Evolutionary conservation across 2,888 invertebrate species (phyloP).

Genomic region (Physocephala rufipes): DNA sequence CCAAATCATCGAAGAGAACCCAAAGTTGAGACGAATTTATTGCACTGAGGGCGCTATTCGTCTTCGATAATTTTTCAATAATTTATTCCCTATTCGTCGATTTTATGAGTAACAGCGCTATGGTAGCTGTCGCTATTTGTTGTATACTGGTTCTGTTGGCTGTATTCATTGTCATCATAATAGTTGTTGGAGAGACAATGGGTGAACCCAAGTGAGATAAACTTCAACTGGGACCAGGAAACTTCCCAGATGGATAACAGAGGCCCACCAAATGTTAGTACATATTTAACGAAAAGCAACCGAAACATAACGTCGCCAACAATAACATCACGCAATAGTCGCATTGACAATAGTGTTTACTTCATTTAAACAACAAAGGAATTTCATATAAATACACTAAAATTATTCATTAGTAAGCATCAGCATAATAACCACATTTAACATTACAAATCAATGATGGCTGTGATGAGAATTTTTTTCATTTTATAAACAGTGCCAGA

Average conservation of each 20-base stretch:
- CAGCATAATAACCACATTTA: no score
- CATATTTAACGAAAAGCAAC: slow-evolving; percentile 16
- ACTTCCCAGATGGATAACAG: slow-evolving; percentile 67
- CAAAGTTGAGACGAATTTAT: no score
- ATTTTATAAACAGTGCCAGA: no score
- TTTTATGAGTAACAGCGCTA: slow-evolving; percentile 67
- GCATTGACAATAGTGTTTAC: slow-evolving; percentile 29
- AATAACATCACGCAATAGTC: slow-evolving; percentile 22
- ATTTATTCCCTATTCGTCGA: slow-evolving; percentile 39
- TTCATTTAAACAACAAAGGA: not conserved
- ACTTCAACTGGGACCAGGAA: slow-evolving; percentile 67
- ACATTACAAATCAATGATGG: no score
- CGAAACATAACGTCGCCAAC: slow-evolving; percentile 25
- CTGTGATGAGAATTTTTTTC: no score
- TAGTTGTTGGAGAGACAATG: slow-evolving; percentile 81
- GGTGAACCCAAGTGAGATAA: slow-evolving; percentile 71
- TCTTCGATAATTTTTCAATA: slow-evolving; percentile 39
- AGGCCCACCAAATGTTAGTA: slow-evolving; percentile 57
- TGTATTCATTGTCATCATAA: slow-evolving; percentile 84
- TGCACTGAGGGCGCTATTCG: no score
- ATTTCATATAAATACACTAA: not conserved
- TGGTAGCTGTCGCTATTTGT: slow-evolving; percentile 86
- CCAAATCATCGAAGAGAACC: not conserved
- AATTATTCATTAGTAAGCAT: not conserved
- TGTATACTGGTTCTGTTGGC: slow-evolving; percentile 82